phyloP scores from a whole-genome alignment of 2,888 invertebrate species.

The Corbicula japonica region DNA sequence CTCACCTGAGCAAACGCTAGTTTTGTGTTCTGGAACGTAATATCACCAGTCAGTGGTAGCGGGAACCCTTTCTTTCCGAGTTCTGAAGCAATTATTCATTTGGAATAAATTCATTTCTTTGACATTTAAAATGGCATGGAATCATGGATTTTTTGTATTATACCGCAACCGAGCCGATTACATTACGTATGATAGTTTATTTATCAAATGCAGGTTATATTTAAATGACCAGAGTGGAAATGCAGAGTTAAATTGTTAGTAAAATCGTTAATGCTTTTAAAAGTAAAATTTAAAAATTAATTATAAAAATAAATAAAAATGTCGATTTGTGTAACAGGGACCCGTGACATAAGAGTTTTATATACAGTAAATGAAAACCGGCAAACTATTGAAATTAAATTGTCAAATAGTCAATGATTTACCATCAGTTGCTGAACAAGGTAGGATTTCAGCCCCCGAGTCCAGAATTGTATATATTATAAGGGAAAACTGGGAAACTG shows the following conservation, averaged over 20 bases:
- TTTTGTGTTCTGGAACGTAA: constrained; percentile 18
- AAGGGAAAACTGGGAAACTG: background rate
- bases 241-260: background rate
- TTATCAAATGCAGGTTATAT: background rate
- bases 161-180: background rate
- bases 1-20: constrained; percentile 20
- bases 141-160: background rate
- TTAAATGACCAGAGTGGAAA: background rate
- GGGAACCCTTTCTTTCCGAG: constrained; percentile 33
- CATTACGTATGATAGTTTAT: background rate
- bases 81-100: background rate
- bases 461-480: background rate
- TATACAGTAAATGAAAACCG: background rate
- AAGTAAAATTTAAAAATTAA: too few species aligned
- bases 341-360: background rate
- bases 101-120: background rate
- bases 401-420: background rate
- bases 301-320: too few species aligned
- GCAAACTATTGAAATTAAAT: background rate
- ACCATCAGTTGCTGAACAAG: background rate
- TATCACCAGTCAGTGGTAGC: constrained; percentile 23
- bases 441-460: background rate
- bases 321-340: too few species aligned
- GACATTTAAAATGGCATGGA: background rate
- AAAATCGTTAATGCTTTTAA: background rate